Percentiles rank a stretch among this genome's conserved stretches.
Evolutionary conservation across 2,113 vertebrate genomes (phyloP).

Genomic region (Rattus rattus): DNA sequence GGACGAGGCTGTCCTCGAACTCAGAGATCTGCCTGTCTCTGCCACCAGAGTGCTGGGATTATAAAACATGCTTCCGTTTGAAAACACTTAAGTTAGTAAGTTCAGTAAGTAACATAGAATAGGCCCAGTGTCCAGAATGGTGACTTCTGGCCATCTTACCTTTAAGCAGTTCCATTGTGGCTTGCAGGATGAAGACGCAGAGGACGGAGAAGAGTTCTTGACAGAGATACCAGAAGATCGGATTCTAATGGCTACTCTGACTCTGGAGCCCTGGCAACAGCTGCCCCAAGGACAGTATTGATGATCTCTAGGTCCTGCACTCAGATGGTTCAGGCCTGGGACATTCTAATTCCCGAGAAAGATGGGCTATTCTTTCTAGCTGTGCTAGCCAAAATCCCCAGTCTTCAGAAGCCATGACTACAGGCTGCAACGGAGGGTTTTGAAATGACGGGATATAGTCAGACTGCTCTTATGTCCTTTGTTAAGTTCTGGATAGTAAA

Average conservation of each 20-base stretch:
- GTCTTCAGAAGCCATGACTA: background rate
- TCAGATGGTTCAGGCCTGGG: no score
- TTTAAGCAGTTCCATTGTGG: slow-evolving; percentile 16
- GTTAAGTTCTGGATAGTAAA: background rate
- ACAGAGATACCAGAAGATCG: background rate
- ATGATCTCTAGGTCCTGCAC: background rate
- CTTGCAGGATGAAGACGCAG: slow-evolving; percentile 8
- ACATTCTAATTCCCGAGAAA: background rate
- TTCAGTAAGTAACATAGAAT: background rate
- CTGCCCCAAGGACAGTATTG: background rate
- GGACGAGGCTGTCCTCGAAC: background rate
- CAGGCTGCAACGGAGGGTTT: background rate
- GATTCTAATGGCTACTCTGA: background rate
- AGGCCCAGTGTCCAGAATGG: background rate
- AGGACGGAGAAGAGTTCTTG: background rate
- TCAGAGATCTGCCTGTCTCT: background rate
- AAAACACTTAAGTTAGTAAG: slow-evolving; percentile 1
- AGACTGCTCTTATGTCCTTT: background rate
- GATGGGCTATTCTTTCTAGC: background rate
- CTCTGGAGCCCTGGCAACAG: background rate
- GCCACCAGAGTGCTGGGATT: background rate
- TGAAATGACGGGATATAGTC: background rate
- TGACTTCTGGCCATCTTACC: background rate
- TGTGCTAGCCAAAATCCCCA: background rate
- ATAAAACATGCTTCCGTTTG: background rate